Base-by-base conservation (phyloP, 2,888 invertebrate species). In the Sepiola atlantica region DNA sequence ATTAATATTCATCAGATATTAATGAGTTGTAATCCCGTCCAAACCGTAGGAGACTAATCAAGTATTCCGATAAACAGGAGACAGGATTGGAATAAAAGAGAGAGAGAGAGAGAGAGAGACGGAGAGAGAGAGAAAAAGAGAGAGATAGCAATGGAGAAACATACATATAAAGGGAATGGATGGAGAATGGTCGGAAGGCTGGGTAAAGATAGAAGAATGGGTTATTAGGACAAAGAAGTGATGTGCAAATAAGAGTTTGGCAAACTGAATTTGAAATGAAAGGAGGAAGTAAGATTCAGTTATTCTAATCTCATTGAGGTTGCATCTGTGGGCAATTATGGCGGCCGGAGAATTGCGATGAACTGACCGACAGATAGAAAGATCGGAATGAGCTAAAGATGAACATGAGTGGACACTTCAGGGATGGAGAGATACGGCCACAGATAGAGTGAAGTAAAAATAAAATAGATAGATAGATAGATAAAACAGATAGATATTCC, bases 1-100 rank as follows among this genome's bases (percentile, higher is more conserved):
- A 77, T 77, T 77, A 77, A 77, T 77, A 77, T 77, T 77, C 77
- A 77, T 77, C n/a, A n/a, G 77, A 77, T 77, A 77, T 77, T 77
- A 77, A 77, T 77, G 77, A 77, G 77, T 77, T n/a, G n/a, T 77
- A 77, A 77, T 77, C 77, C 45, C 77, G n/a, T 32, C n/a, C 16
- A n/a, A 77, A 77, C 77, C n/a, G 77, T n/a, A n/a, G 77, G 77
- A 77, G n/a, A 77, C 77, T 77, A 77, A 77, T 77, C 77, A 77
- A 77, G n/a, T n/a, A 77, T 77, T 77, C 77, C 32, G 77, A 77
- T 77, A n/a, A 77, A 77, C 77, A 77, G n/a, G 77, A 77, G 77
- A n/a, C 77, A 14, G n/a, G 77, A 4, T 77, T 61, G 1, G 61
- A 24, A 28, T 61, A 24, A 4, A 21, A 24, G 2, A 24, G 61